These are phyloP conservation scores for Plumapathes pennacea DNA, from an alignment of 92 coral and sea anemone genomes.

Conservation along the genomic window DNA sequence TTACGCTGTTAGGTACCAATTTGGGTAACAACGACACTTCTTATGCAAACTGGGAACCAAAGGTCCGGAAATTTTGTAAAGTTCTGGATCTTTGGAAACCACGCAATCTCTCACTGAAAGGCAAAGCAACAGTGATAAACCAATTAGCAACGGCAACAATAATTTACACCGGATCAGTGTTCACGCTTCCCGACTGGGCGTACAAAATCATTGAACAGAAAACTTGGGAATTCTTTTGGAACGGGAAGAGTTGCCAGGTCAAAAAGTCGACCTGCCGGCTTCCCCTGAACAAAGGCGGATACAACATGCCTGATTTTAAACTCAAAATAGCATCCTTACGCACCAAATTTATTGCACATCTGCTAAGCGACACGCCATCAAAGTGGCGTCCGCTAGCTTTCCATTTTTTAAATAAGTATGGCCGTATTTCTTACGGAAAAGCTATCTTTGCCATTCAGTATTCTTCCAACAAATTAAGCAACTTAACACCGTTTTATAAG, in stretches of 20 bases:
- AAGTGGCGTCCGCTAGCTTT: too few relatives aligned
- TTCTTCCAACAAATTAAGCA: too few relatives aligned
- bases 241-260: not conserved
- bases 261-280: not conserved
- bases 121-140: not conserved
- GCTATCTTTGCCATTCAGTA: too few relatives aligned
- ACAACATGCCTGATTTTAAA: not conserved
- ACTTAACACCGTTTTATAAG: too few relatives aligned
- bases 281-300: not conserved
- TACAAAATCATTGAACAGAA: not conserved
- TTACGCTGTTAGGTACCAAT: conserved; percentile 7
- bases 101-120: not conserved
- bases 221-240: conserved; percentile 20
- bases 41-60: not conserved
- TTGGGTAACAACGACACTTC: not conserved
- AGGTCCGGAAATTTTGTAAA: not conserved
- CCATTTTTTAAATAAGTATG: too few relatives aligned
- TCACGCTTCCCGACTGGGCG: conserved; percentile 1
- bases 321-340: too few relatives aligned
- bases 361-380: too few relatives aligned
- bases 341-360: too few relatives aligned
- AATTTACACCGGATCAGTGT: not conserved
- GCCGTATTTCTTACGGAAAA: too few relatives aligned
- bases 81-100: not conserved
- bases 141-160: not conserved